Evolutionary conservation across 2,113 vertebrate species (phyloP).

Genomic region (Syngnathus floridae): DNA sequence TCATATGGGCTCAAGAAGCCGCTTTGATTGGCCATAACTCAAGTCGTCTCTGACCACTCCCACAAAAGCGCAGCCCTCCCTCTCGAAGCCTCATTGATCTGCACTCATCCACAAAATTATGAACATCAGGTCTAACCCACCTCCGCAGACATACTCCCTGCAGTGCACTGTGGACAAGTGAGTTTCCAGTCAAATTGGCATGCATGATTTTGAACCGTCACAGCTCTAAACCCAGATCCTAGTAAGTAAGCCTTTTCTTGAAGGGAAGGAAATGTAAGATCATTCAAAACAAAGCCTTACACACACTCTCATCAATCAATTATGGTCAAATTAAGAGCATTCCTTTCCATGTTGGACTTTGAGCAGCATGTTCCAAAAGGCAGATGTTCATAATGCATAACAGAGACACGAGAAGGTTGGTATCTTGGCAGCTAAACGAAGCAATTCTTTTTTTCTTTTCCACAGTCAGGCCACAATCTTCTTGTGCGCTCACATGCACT

Average conservation of each 20-base stretch:
- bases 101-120: too few species aligned
- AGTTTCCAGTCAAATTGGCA: too few species aligned
- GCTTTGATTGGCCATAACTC: too few species aligned
- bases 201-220: too few species aligned
- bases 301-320: slow-evolving; percentile 17
- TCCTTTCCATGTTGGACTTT: slow-evolving; percentile 24
- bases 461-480: background rate
- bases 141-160: too few species aligned
- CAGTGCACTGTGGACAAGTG: too few species aligned
- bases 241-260: background rate
- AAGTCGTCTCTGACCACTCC: too few species aligned
- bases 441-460: background rate
- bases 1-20: too few species aligned
- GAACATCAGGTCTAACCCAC: too few species aligned
- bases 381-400: background rate
- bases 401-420: background rate
- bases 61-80: too few species aligned
- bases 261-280: background rate
- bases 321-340: slow-evolving; percentile 37
- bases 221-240: background rate
- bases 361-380: slow-evolving; percentile 9
- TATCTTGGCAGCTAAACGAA: background rate
- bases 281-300: background rate
- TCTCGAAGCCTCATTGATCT: too few species aligned
- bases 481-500: slow-evolving; percentile 3